phyloP scores from a whole-genome alignment of 2,113 vertebrate species.

The Oncorhynchus gorbuscha region DNA sequence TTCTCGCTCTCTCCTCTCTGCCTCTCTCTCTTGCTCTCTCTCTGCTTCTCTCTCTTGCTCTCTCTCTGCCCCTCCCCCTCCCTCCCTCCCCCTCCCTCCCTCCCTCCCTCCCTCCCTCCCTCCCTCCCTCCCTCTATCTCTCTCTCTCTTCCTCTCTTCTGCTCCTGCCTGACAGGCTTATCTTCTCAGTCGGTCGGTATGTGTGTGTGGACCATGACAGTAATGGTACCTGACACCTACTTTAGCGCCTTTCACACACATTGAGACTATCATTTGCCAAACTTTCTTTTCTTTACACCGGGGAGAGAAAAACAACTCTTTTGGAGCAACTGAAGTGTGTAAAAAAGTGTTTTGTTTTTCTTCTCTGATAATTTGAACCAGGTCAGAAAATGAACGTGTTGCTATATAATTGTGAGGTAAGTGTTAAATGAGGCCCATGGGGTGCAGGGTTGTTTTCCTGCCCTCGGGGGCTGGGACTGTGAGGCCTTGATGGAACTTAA shows the following conservation, averaged over 20 bases:
- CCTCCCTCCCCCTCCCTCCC: too few species aligned
- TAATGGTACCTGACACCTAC: slow-evolving; percentile 68
- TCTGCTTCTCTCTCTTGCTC: neutral
- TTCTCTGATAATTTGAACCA: slow-evolving; percentile 66
- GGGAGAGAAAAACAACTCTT: slow-evolving; percentile 38
- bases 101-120: too few species aligned
- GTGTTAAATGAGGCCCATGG: slow-evolving; percentile 49
- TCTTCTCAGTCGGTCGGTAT: neutral
- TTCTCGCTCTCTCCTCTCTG: slow-evolving; percentile 1
- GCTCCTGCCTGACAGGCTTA: slow-evolving; percentile 52
- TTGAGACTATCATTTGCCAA: slow-evolving; percentile 62
- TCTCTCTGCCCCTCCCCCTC: slow-evolving; percentile 16
- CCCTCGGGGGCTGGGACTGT: slow-evolving; percentile 43
- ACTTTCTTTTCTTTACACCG: slow-evolving; percentile 44
- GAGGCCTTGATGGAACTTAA: slow-evolving; percentile 62
- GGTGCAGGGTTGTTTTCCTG: slow-evolving; percentile 66
- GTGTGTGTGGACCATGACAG: slow-evolving; percentile 51
- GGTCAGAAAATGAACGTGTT: slow-evolving; percentile 59
- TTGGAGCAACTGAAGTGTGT: slow-evolving; percentile 43
- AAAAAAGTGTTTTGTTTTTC: slow-evolving; percentile 59
- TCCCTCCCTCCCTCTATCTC: too few species aligned
- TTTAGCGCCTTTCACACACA: slow-evolving; percentile 65
- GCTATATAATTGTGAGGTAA: slow-evolving; percentile 61
- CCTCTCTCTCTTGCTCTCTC: too few species aligned
- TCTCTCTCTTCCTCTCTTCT: slow-evolving; percentile 16